Conservation (phyloP, 2,888 invertebrate genomes). For the Plutella xylostella region DNA sequence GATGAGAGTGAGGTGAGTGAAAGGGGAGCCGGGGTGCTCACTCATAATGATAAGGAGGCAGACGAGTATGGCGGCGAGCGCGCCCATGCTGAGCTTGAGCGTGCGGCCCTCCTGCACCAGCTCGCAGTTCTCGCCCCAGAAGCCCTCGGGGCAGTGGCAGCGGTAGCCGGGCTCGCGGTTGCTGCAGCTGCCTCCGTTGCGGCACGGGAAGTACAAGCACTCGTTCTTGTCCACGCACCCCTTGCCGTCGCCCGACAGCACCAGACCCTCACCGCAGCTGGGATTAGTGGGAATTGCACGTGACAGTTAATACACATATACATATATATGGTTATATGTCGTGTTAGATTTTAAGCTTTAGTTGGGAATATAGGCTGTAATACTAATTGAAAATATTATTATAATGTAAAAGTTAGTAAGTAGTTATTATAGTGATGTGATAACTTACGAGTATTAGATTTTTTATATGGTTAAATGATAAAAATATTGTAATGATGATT, state of each 20-base stretch:
- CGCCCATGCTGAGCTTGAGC: conserved; percentile 95
- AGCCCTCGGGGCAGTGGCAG: conserved; percentile 92
- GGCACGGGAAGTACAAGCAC: conserved; percentile 93
- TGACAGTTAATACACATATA: background rate
- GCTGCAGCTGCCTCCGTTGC: conserved; percentile 92
- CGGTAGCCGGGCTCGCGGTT: conserved; percentile 91
- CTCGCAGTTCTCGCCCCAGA: conserved; percentile 95
- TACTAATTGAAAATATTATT: too few species aligned
- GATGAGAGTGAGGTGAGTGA: conserved; percentile 26
- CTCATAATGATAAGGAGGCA: conserved; percentile 96
- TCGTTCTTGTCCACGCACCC: conserved; percentile 97
- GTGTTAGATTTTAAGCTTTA: too few species aligned
- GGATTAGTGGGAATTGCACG: conserved; percentile 22
- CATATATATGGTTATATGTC: background rate
- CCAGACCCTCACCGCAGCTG: conserved; percentile 94
- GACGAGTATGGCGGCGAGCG: conserved; percentile 96
- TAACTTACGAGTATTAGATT: too few species aligned
- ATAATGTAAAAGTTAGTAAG: too few species aligned
- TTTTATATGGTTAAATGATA: too few species aligned
- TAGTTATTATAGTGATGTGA: too few species aligned
- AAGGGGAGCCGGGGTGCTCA: conserved; percentile 70
- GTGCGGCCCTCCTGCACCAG: conserved; percentile 94
- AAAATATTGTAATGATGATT: too few species aligned
- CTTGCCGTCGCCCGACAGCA: conserved; percentile 90
- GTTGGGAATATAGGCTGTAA: too few species aligned